Percentiles rank a stretch among this genome's conserved stretches.
phyloP scores from a whole-genome alignment of 2,113 vertebrate genomes.

The Ondatra zibethicus region DNA sequence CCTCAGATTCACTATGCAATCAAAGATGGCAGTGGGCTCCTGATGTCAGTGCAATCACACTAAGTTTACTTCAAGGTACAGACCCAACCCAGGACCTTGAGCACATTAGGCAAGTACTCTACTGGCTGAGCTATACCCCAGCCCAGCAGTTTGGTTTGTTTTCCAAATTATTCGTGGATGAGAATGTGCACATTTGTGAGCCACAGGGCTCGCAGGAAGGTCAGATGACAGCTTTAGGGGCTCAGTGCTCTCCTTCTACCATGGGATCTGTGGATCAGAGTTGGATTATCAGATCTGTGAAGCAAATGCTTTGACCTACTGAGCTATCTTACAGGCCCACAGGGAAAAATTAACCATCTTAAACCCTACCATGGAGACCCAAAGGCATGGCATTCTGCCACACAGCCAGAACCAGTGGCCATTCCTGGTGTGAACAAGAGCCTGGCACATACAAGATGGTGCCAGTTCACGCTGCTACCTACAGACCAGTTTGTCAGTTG shows the following conservation, averaged over 20 bases:
- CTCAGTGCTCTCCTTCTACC: not conserved
- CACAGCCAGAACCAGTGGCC: not conserved
- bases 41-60: not conserved
- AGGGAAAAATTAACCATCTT: not conserved
- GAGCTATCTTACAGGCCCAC: not conserved
- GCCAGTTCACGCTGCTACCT: not conserved
- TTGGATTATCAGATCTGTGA: not conserved
- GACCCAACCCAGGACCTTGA: not conserved
- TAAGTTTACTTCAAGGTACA: too few species aligned
- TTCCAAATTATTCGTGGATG: not conserved
- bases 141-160: not conserved
- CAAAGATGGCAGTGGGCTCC: not conserved
- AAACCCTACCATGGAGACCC: not conserved
- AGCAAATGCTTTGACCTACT: not conserved
- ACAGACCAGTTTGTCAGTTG: not conserved
- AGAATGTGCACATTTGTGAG: not conserved
- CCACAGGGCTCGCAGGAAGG: accelerated
- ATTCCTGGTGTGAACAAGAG: not conserved
- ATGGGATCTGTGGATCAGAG: not conserved
- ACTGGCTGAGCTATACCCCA: not conserved
- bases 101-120: not conserved
- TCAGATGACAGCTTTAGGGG: not conserved
- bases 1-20: not conserved
- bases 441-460: not conserved
- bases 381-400: not conserved